Base-by-base conservation (phyloP, 1,140 invertebrate genomes). In the Steinernema feltiae region DNA sequence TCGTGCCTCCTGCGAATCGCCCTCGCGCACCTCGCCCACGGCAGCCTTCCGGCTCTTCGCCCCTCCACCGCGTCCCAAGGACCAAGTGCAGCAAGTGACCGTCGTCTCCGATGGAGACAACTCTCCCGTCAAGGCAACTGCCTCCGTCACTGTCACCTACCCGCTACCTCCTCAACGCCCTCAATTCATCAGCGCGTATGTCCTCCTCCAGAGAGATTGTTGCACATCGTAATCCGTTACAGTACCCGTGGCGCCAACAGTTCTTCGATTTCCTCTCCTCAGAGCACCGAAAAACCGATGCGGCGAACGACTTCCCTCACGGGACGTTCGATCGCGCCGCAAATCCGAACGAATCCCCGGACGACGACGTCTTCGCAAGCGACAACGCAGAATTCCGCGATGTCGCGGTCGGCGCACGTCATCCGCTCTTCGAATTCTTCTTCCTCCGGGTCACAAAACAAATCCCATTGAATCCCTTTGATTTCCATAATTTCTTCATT, bases 1-100 rank as follows among this genome's bases (percentile, higher is more conserved):
- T 21, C 32, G 73, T 18, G 73, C 73, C 1, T 74, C 73, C 1
- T 69, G 46, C 31, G 31, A 48, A 18, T 74, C 73, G n/a, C 73
- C 73, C 17, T 32, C 30, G 69, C 69, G 48, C 31, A 30, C 73
- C 7, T 31, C 48, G 15, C 69, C 73, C n/a, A 48, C 73, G 1
- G 73, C 73, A 24, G 73, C 32, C 29, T 31, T 48, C 18, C 73
- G 30, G 31, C 31, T 69, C 21, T 35, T 69, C 18, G 53, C 53
- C 7, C 53, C 53, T 15, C 53, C 53, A 7, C 53, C 53, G 2
- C 15, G 53, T n/a, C 53, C 53, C 24, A 15, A 27, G 15, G 53
- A 63, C 24, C 53, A 63, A 27, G 24, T 27, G 12, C 53, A 63
- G 24, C 15, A 69, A 69, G 31, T 69, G 1, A 69, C 46, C 1